Conservation (phyloP, 2,797 vertebrate species). For the Acipenser ruthenus region DNA sequence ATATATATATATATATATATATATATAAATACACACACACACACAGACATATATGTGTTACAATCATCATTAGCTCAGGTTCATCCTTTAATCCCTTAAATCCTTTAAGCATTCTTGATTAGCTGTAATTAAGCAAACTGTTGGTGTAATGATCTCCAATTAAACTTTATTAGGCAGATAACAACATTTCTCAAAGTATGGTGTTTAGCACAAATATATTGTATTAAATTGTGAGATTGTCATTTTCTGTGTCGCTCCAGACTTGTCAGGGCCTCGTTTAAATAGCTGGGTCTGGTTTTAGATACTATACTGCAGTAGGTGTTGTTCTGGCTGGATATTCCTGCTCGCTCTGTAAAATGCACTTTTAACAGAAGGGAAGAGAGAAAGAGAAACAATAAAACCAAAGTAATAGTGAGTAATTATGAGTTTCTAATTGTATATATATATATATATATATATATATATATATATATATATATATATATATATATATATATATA, state of each 20-base stretch:
- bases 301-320: neutral
- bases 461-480: conserved; percentile 2
- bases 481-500: conserved; percentile 2
- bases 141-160: conserved; percentile 40
- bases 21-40: no score
- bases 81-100: conserved; percentile 50
- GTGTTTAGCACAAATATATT: neutral
- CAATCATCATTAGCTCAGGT: conserved; percentile 46
- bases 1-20: no score
- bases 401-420: no score
- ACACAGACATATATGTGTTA: conserved; percentile 13
- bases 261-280: conserved; percentile 23
- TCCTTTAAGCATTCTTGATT: conserved; percentile 20
- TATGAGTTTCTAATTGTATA: neutral
- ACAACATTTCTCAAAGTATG: conserved; percentile 23
- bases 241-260: conserved; percentile 28
- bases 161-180: conserved; percentile 44
- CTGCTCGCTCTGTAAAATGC: no score
- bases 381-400: no score
- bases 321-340: no score
- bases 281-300: neutral
- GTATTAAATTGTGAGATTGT: conserved; percentile 42
- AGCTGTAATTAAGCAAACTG: conserved; percentile 61
- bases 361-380: no score
- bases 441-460: neutral